Conservation (phyloP, 2,888 invertebrate species). For the Myopa testacea region DNA sequence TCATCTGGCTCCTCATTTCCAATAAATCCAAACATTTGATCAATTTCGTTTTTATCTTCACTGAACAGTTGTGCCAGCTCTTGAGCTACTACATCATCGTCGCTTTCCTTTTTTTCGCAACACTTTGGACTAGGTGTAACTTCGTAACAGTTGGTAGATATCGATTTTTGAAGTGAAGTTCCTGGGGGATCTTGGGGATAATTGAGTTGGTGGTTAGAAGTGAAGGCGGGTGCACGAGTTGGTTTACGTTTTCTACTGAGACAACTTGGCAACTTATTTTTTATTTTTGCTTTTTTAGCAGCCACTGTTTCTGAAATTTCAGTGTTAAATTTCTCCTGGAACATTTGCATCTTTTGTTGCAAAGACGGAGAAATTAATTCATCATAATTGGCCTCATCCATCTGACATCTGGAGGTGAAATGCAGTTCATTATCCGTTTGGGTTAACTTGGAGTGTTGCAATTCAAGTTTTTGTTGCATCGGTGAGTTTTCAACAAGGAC, state of each 20-base stretch:
- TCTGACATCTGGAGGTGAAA: background rate
- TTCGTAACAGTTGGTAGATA: background rate
- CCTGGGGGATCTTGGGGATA: background rate
- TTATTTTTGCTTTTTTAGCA: constrained; percentile 19
- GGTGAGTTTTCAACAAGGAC: constrained; percentile 45
- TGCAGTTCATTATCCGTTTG: constrained; percentile 45
- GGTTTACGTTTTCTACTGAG: background rate
- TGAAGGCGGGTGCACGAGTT: background rate
- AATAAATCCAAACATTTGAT: constrained; percentile 62
- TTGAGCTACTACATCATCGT: constrained; percentile 56
- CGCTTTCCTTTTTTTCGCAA: constrained; percentile 15
- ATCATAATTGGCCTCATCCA: constrained; percentile 20
- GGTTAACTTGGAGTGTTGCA: constrained; percentile 43
- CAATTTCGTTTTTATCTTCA: constrained; percentile 56
- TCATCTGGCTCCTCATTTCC: constrained; percentile 52
- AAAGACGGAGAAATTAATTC: constrained; percentile 48
- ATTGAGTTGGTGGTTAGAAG: background rate
- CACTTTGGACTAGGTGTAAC: constrained; percentile 31
- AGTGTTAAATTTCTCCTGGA: constrained; percentile 49
- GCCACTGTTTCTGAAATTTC: background rate
- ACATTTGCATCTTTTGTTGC: constrained; percentile 61
- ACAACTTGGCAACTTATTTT: constrained; percentile 21
- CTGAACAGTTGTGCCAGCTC: constrained; percentile 61
- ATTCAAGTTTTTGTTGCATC: constrained; percentile 45
- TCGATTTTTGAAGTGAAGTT: background rate